Evolutionary conservation across 1,140 invertebrate species (phyloP), one percentile per base, ranked within the genome.

Genomic region (Archivesica marissinica): DNA sequence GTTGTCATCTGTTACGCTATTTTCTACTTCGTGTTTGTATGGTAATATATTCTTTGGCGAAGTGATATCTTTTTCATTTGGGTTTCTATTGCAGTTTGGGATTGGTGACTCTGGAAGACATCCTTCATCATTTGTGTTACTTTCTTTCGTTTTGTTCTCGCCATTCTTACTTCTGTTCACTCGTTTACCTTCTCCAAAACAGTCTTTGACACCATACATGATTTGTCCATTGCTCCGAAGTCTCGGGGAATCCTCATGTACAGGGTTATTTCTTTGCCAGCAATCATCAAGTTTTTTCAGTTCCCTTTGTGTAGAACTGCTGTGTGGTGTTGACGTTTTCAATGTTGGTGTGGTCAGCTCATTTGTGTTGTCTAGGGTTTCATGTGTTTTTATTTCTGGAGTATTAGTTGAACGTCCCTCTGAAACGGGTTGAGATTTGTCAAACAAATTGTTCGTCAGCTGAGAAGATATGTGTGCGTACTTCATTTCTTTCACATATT

Each of bases 201-300:
- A 64, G 0, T 64, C 59, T 35, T 64, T 64, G 2, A 64, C 1
- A 35, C 38, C 38, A 41, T 72, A 81, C 6, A 54, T 41, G 7
- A 44, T 13, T 38, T 81, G 70, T 39, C 79, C 30, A 30, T 72
- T 81, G 35, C 68, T 70, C 15, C 79, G 33, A 1, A 83, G 56
- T 33, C 80, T 35, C 17, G 80, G 80, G 20, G 80, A 83, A 38
- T 72, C 41, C 2, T 75, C 80, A 4, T 20, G 9, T 17, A 83
- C 52, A 0, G 64, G 54, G 35, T 72, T 74, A 41, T 85, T n/a
- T 76, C 64, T 75, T 23, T 28, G 77, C 82, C 82, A 85, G 54
- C 70, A 85, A 52, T 85, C 82, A 52, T 76, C 72, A 1, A 85
- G 39, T 66, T 85, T 85, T 33, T 78, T 75, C 0, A 85, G 74